Conservation (phyloP, 2,888 invertebrate species). For the Siphlonurus alternatus region DNA sequence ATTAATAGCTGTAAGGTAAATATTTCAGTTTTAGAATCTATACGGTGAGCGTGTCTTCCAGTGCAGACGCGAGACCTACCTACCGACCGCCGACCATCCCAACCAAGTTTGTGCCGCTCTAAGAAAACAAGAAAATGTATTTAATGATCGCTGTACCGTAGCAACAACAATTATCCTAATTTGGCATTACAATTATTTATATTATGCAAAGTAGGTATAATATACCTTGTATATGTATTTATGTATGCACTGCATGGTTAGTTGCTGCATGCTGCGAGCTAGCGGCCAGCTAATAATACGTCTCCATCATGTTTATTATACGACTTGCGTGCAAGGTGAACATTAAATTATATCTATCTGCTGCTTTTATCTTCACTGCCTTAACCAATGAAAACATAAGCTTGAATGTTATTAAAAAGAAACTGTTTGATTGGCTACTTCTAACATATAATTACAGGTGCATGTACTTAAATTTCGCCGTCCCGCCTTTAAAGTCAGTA, state of each 20-base stretch:
- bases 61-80: too few relatives aligned
- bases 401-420: not conserved
- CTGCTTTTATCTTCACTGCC: not conserved
- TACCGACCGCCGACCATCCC: too few relatives aligned
- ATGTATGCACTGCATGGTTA: not conserved
- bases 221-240: not conserved
- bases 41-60: too few relatives aligned
- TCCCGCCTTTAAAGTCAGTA: too few relatives aligned
- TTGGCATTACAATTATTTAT: not conserved
- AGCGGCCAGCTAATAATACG: not conserved
- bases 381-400: not conserved
- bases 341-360: not conserved
- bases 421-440: not conserved
- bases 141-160: not conserved
- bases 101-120: too few relatives aligned
- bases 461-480: slow-evolving; percentile 7
- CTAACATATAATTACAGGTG: slow-evolving; percentile 9
- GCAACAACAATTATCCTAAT: not conserved
- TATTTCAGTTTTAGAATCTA: too few relatives aligned
- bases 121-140: not conserved
- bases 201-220: not conserved
- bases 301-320: not conserved
- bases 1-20: too few relatives aligned
- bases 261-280: not conserved
- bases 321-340: not conserved